Conservation (phyloP, 30 jellyfish, hydroid and myxozoan species). For the Cassiopea andromeda region DNA sequence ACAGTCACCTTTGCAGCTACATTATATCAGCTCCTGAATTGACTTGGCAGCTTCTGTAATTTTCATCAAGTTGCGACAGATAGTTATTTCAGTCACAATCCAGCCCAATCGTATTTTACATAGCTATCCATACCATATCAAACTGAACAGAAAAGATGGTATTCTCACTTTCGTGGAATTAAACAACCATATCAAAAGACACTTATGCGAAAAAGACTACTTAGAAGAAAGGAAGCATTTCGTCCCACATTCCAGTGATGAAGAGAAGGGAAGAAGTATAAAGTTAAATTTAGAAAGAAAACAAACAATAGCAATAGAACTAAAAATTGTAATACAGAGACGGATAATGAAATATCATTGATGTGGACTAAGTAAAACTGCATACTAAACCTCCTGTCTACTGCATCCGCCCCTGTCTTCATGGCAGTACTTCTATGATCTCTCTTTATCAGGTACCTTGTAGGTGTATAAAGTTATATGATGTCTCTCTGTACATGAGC, state of each 20-base stretch:
- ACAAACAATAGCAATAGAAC: neutral
- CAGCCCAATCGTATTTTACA: neutral
- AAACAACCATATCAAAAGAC: neutral
- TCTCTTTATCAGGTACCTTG: too few relatives aligned
- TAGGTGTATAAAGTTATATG: too few relatives aligned
- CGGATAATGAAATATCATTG: neutral
- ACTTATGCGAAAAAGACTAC: neutral
- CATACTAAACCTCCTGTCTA: neutral
- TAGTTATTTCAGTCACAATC: neutral
- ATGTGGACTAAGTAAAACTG: neutral
- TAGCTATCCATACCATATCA: neutral
- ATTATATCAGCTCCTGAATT: neutral
- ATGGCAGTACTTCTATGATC: too few relatives aligned
- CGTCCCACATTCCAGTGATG: neutral
- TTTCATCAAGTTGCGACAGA: neutral
- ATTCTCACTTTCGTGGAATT: too few relatives aligned
- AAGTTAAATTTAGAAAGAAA: neutral
- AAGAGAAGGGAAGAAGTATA: neutral
- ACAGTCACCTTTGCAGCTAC: neutral
- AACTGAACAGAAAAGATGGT: neutral
- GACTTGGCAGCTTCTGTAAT: neutral
- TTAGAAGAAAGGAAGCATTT: neutral
- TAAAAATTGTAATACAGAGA: neutral
- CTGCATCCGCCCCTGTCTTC: too few relatives aligned
- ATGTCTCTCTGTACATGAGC: too few relatives aligned